Evolutionary conservation across 2,888 invertebrate genomes (phyloP).

Genomic region (Fragum sueziense): DNA sequence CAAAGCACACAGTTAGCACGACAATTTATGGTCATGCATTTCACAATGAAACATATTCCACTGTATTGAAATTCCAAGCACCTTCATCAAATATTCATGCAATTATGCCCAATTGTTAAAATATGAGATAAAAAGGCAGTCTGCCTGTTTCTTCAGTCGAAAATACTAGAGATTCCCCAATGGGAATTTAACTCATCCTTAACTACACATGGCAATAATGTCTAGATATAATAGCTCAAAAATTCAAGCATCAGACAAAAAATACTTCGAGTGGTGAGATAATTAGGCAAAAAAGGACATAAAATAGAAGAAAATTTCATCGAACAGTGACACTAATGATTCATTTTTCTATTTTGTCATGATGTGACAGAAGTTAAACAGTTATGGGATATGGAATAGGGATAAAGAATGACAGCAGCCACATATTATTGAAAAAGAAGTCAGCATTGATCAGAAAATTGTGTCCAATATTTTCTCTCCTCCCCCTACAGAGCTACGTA

Average conservation of each 20-base stretch:
- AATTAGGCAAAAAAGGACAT: background rate
- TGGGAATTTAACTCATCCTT: background rate
- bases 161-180: background rate
- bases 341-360: too few species aligned
- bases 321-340: too few species aligned
- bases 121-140: conserved; percentile 7
- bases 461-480: conserved; percentile 24
- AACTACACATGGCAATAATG: background rate
- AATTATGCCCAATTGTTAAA: conserved; percentile 17
- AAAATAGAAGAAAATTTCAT: background rate
- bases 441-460: conserved; percentile 13
- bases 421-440: conserved; percentile 7
- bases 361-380: too few species aligned
- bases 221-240: too few species aligned
- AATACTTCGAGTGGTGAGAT: background rate
- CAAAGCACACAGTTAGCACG: background rate
- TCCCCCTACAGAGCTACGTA: background rate
- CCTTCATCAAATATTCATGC: conserved; percentile 20
- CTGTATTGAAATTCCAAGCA: background rate
- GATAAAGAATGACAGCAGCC: background rate
- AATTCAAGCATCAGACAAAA: too few species aligned
- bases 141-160: background rate
- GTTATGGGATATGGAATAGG: too few species aligned
- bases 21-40: background rate
- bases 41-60: conserved; percentile 1